phyloP scores from a whole-genome alignment of 1,140 invertebrate genomes.

The Trypoxylus dichotomus region DNA sequence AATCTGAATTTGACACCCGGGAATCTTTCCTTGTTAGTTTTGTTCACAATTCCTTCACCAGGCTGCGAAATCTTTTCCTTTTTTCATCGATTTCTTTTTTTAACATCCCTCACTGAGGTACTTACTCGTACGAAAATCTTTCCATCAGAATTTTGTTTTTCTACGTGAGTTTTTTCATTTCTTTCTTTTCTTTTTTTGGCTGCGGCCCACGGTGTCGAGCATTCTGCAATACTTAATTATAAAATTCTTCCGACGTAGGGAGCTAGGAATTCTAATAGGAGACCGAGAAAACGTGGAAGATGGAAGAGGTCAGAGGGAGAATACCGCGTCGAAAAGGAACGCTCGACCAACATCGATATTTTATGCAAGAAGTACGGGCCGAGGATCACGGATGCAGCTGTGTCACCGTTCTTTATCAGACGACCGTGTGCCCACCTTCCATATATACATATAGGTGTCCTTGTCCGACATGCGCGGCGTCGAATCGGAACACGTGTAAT shows the following conservation, averaged over 20 bases:
- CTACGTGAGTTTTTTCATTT: neutral
- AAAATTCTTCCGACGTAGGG: slow-evolving; percentile 15
- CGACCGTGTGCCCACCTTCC: neutral
- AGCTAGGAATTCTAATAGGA: slow-evolving; percentile 27
- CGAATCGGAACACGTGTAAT: slow-evolving; percentile 17
- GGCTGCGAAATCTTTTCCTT: no score
- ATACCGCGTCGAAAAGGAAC: neutral
- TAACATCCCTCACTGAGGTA: no score
- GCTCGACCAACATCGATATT: slow-evolving; percentile 5
- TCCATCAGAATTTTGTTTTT: no score
- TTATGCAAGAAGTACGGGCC: slow-evolving; percentile 14
- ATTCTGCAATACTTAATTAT: slow-evolving; percentile 6
- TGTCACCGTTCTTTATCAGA: slow-evolving; percentile 9
- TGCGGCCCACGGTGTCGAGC: neutral
- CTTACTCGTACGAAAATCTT: no score
- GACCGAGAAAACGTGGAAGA: neutral
- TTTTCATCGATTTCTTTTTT: no score
- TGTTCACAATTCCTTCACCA: no score
- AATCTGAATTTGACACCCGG: no score
- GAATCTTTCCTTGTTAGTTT: no score
- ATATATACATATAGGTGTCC: neutral
- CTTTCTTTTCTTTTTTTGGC: neutral
- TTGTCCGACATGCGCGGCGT: slow-evolving; percentile 1
- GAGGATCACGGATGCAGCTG: slow-evolving; percentile 12
- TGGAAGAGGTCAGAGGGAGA: neutral